These are phyloP conservation scores for Nasonia oneida DNA, from an alignment of 2,888 invertebrate genomes.

Conservation along the genomic window DNA sequence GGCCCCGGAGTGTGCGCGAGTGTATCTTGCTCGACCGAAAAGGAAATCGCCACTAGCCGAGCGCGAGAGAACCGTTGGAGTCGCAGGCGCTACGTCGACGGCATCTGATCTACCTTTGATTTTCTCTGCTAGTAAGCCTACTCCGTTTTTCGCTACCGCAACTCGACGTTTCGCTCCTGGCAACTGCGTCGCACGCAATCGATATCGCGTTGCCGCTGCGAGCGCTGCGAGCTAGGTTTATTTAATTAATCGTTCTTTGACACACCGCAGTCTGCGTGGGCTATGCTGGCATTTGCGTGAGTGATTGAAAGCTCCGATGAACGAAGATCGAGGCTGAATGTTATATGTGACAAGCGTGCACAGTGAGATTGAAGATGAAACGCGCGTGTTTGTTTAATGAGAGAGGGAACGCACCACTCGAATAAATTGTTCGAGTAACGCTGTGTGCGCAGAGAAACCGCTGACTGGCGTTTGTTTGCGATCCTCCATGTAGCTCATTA, in stretches of 20 bases:
- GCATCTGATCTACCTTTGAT: neutral
- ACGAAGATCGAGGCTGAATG: neutral
- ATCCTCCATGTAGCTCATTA: neutral
- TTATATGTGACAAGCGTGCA: neutral
- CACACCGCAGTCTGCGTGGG: neutral
- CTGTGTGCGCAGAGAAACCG: neutral
- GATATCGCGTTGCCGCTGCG: neutral
- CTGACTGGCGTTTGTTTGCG: neutral
- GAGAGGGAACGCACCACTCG: neutral
- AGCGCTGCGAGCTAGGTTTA: neutral
- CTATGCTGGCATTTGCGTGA: no score
- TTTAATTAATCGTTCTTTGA: conserved; percentile 39
- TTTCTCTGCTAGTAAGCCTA: neutral
- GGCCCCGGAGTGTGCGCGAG: neutral
- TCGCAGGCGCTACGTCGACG: neutral
- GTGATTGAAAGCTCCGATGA: neutral
- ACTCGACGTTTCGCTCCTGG: conserved; percentile 10
- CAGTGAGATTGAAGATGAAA: neutral
- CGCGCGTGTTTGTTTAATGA: neutral
- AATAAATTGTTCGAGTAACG: neutral
- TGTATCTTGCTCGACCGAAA: neutral
- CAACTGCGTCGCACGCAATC: conserved; percentile 37
- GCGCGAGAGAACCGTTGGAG: neutral
- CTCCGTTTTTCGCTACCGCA: neutral
- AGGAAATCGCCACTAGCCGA: neutral